These are phyloP conservation scores for Embiotoca jacksoni DNA, from an alignment of 2,113 vertebrate genomes.

Conservation along the genomic window DNA sequence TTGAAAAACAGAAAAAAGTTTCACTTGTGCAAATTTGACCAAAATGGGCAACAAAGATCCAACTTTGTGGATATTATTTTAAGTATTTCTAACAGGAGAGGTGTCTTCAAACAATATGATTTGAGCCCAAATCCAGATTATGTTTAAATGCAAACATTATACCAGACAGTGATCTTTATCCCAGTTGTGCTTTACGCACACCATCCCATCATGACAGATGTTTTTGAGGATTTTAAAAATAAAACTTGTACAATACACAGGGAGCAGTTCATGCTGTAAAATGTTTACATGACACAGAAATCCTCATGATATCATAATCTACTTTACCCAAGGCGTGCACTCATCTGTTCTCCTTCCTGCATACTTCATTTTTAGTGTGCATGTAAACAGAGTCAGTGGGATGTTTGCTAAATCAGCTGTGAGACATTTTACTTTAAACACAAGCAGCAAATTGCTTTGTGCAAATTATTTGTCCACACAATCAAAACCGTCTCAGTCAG, in stretches of 20 bases:
- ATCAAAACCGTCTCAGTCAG: background rate
- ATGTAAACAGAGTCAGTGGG: constrained; percentile 28
- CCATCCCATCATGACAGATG: too few species aligned
- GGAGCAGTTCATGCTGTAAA: background rate
- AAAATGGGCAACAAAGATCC: background rate
- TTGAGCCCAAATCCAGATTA: background rate
- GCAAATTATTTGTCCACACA: constrained; percentile 9
- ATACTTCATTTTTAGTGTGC: constrained; percentile 13
- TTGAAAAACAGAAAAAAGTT: background rate
- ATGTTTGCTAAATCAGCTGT: background rate
- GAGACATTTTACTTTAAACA: constrained; percentile 3
- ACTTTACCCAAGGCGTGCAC: background rate
- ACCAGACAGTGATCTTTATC: too few species aligned
- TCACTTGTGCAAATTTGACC: constrained; percentile 3
- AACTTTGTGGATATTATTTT: background rate
- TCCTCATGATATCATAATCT: background rate
- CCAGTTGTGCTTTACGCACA: too few species aligned
- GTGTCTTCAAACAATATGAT: background rate
- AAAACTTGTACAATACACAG: constrained; percentile 14
- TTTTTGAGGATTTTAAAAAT: too few species aligned
- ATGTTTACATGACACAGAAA: too few species aligned
- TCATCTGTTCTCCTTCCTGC: background rate
- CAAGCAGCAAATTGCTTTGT: constrained; percentile 27
- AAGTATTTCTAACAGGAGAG: background rate
- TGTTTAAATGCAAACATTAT: background rate